Evolutionary conservation across 2,888 invertebrate species (phyloP), one percentile per base, ranked within the genome.

Genomic region (Ennomos erosarius): DNA sequence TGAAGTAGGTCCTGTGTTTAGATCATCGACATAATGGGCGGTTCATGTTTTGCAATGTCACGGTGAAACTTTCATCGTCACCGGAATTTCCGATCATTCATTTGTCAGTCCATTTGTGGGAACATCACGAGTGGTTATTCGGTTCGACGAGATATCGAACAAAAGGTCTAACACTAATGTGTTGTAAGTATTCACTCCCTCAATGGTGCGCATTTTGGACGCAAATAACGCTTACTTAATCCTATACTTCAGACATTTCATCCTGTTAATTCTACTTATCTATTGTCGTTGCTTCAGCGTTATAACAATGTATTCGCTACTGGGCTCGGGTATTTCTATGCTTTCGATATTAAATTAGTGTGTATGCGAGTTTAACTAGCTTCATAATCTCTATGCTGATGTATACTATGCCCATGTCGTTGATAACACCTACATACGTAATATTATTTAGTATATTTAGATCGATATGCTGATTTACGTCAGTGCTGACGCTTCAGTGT

Each of bases 311-410:
- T 89, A 81, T 81, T 84, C 87, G 91, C 91, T 91, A 90, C 79
- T 88, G 90, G 91, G 90, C 91, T 90, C 90, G 90, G 91, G 91
- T 90, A 88, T 87, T 59, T 88, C 90, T 91, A 89, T 90, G 92
- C 92, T 92, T 92, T 90, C 88, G 84, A 90, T 92, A 91, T 91
- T 89, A 87, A 88, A 85, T 87, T 90, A 90, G 90, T 90, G 88
- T 90, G 90, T 90, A 90, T 91, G 91, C 90, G 87, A 89, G 79
- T 85, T 84, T 88, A 85, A 88, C 84, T 85, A 91, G 92, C 92
- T 92, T 92, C 82, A 87, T 91, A 90, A 87, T 83, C 80, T 88
- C 87, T 92, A 89, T 90, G 91, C 92, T 90, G 87, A 87, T 90
- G 87, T 91, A 88, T 87, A 64, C 64, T 68, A 84, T 87, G 88